Percentiles rank a stretch among this genome's conserved stretches.
Conservation (phyloP, 64 coral and sea anemone species). For the Dendronephthya gigantea region DNA sequence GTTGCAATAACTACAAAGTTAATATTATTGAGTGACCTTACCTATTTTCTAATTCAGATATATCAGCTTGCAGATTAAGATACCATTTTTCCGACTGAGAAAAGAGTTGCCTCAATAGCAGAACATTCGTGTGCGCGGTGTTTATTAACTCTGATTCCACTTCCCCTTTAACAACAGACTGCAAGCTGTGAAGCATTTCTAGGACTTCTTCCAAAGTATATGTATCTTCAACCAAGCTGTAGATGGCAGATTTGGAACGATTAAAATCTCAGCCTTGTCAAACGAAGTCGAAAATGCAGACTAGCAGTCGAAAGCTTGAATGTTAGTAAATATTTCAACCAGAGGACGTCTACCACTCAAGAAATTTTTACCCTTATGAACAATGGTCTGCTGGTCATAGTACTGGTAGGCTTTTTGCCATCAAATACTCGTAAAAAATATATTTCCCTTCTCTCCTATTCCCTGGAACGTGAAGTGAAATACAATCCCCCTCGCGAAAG, state of each 20-base stretch:
- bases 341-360: too few species aligned
- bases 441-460: too few species aligned
- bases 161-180: conserved; percentile 89
- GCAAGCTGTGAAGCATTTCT: conserved; percentile 88
- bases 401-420: too few species aligned
- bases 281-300: too few species aligned
- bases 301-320: too few species aligned
- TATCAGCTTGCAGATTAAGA: conserved; percentile 86
- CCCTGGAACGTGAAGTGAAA: too few species aligned
- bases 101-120: conserved; percentile 81
- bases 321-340: too few species aligned
- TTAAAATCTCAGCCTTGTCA: not conserved
- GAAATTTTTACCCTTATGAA: too few species aligned
- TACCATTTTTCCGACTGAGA: conserved; percentile 97
- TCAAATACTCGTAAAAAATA: too few species aligned
- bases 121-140: conserved; percentile 74
- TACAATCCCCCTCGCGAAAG: too few species aligned
- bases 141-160: conserved; percentile 98
- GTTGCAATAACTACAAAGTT: too few species aligned
- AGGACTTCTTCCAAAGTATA: conserved; percentile 95
- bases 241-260: not conserved
- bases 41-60: conserved; percentile 99
- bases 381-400: too few species aligned
- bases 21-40: conserved; percentile 11
- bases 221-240: conserved; percentile 92